Evolutionary conservation across 2,113 vertebrate species (phyloP).

Genomic region (Podarcis cretensis): DNA sequence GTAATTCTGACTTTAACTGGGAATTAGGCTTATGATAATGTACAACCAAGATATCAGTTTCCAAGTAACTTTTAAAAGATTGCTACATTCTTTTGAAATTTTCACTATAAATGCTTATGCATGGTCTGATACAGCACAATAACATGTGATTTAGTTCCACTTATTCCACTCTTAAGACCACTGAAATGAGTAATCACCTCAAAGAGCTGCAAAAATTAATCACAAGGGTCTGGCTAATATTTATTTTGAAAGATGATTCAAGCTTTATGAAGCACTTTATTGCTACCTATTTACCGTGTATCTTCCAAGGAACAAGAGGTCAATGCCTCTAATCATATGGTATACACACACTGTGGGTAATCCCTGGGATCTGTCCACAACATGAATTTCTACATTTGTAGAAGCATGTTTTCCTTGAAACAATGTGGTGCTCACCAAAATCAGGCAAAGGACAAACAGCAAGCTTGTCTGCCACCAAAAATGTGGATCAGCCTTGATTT

Average conservation of each 20-base stretch:
- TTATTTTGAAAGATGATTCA: neutral
- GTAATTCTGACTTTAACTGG: neutral
- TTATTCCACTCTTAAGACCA: neutral
- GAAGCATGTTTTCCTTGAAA: neutral
- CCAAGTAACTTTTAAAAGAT: neutral
- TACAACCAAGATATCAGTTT: neutral
- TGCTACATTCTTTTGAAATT: neutral
- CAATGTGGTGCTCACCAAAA: neutral
- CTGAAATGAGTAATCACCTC: neutral
- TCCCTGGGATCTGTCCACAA: neutral
- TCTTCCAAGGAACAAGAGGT: neutral
- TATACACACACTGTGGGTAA: neutral
- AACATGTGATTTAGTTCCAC: neutral
- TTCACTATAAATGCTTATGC: neutral
- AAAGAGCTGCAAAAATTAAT: rapidly evolving
- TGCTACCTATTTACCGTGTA: neutral
- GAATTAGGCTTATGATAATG: neutral
- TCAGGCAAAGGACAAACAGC: neutral
- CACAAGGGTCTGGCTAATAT: neutral
- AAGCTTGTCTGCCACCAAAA: neutral
- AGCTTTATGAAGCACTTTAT: neutral
- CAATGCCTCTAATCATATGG: neutral
- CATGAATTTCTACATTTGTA: neutral
- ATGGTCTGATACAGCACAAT: neutral
- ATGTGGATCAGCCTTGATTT: neutral